Percentiles rank a stretch among this genome's conserved stretches.
These are phyloP conservation scores for Cheilosia grossa DNA, from an alignment of 2,888 invertebrate species.

Conservation along the genomic window DNA sequence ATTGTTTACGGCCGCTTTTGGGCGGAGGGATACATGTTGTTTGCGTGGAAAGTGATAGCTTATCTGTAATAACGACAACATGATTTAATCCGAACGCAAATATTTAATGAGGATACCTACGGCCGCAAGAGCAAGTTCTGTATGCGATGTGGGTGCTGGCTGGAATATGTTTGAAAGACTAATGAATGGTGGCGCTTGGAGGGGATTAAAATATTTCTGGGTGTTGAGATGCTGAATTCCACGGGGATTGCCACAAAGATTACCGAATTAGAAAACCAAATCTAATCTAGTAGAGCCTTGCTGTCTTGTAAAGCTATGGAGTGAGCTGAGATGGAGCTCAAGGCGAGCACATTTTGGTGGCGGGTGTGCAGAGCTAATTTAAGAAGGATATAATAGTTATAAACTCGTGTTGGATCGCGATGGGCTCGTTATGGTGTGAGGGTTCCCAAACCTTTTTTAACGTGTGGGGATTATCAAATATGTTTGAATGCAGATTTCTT, in stretches of 20 bases:
- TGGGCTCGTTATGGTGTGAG: too few relatives aligned
- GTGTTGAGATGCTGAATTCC: constrained; percentile 53
- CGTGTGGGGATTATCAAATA: too few relatives aligned
- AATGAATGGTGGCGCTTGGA: neutral
- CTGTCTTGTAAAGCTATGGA: neutral
- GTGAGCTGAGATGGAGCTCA: neutral
- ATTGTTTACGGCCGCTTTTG: constrained; percentile 40
- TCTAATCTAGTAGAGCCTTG: constrained; percentile 64
- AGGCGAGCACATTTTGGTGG: constrained; percentile 12
- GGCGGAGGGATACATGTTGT: neutral
- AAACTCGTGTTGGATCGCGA: too few relatives aligned
- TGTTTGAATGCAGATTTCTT: too few relatives aligned
- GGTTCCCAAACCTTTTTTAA: too few relatives aligned
- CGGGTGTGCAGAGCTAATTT: constrained; percentile 42
- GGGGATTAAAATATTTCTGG: constrained; percentile 53
- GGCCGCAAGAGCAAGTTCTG: constrained; percentile 2
- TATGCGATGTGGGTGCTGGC: neutral
- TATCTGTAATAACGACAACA: constrained; percentile 51
- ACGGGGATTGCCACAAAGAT: constrained; percentile 42
- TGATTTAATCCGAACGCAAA: constrained; percentile 56
- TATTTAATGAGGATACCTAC: constrained; percentile 49
- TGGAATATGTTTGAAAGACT: constrained; percentile 17
- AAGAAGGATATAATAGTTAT: neutral
- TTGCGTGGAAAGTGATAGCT: constrained; percentile 19
- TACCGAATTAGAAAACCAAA: constrained; percentile 68